These are phyloP conservation scores for Melipona bicolor DNA, from an alignment of 2,888 invertebrate genomes.

Conservation along the genomic window DNA sequence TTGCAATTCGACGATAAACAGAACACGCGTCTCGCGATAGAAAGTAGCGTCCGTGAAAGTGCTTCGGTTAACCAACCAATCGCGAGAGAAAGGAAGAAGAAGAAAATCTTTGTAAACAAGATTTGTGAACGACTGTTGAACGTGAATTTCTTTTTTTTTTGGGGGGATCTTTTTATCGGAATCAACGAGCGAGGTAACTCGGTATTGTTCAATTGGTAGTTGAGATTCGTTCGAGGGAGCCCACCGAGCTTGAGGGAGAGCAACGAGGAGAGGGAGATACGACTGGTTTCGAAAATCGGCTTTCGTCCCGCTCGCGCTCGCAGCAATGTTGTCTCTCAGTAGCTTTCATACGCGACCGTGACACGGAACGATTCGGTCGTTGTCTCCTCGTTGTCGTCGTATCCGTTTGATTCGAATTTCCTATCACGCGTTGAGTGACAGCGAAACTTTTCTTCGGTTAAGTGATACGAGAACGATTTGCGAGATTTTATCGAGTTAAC, in stretches of 20 bases:
- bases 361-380: slow-evolving; percentile 41
- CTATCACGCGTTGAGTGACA: neutral
- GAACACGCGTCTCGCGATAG: neutral
- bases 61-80: neutral
- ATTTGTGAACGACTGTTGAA: neutral
- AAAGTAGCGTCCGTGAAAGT: rapidly evolving
- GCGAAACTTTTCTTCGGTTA: neutral
- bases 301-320: slow-evolving; percentile 56
- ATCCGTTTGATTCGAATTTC: slow-evolving; percentile 1
- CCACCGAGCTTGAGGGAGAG: slow-evolving; percentile 27
- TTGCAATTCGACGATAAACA: neutral
- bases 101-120: neutral
- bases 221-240: slow-evolving; percentile 28
- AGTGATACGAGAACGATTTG: neutral
- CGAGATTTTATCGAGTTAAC: neutral
- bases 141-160: neutral
- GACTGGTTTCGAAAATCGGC: slow-evolving; percentile 70
- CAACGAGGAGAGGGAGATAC: slow-evolving; percentile 43
- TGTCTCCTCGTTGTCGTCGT: slow-evolving; percentile 1
- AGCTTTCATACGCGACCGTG: slow-evolving; percentile 57
- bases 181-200: neutral
- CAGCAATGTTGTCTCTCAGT: slow-evolving; percentile 58
- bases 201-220: slow-evolving; percentile 50
- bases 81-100: neutral
- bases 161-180: slow-evolving; percentile 17